Base-by-base conservation (phyloP, 2,113 vertebrate species). In the Gulo gulo region DNA sequence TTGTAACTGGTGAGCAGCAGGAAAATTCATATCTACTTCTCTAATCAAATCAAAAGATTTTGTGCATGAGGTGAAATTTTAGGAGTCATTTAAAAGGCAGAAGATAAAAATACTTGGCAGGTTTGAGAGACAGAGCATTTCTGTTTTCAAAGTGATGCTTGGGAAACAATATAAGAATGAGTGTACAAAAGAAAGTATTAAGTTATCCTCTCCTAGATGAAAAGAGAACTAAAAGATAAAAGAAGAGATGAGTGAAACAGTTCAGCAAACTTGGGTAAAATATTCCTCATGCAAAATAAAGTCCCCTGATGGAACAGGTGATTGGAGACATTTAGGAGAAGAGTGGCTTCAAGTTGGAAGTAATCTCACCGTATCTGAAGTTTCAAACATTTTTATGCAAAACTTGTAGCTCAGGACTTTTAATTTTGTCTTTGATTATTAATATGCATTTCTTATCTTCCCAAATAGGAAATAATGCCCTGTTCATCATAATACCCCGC, bases 1-100 rank as follows among this genome's bases (percentile, higher is more conserved):
- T 45, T 80, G 63, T 80, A 71, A 95, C n/a, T 26, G 24, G 15
- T 65, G 57, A 93, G 18, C 67, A 80, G 55, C 45, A 92, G 57
- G 23, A 92, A 95, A 96, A 95, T 88, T 55, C 61, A 71, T 76
- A 63, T 16, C 67, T 71, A 81, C 20, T 11, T 89, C 59, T 97
- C 69, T 45, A 63, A 52, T 86, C 47, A 90, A 74, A 91, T 86
- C 52, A 96, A 82, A 88, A 92, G 1, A 74, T 59, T 97, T 24
- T 69, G 39, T 80, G 4, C 21, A 47, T 20, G 47, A 82, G n/a
- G n/a, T 42, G 1, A 90, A 86, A 92, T 89, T 71, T 84, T 50
- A 82, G 16, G 31, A 94, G 36, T 78, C 81, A 91, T 36, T 97
- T 83, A 83, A 92, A 95, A 92, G 63, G 42, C 18, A 7, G 52